Evolutionary conservation across 2,797 vertebrate species (phyloP), one percentile per base, ranked within the genome.

Genomic region (Sandelia bainsii): DNA sequence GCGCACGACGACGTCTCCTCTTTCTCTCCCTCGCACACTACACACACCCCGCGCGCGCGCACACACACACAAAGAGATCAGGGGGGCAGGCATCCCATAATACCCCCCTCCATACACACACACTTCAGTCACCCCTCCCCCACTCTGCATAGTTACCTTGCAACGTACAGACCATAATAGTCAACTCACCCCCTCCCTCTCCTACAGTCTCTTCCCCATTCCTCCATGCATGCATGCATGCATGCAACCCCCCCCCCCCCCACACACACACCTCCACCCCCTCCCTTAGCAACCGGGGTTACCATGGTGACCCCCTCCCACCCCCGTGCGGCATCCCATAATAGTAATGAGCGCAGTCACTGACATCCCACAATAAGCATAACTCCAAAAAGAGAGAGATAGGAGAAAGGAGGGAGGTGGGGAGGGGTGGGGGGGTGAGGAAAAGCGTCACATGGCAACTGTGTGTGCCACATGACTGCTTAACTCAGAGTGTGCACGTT

Each of bases 91-190:
- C 95, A 95, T 95, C 95, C 95, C 95, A 95, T 95, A 95, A 95
- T 95, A 95, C 87, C 85, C 86, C 89, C 91, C 90, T 87, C 71
- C 19, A 61, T 66, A 45, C 60, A 65, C 58, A 70, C 67, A 71
- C 53, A 87, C 87, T 88, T 83, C 81, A 82, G 75, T 91, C 86
- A 92, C 93, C 92, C 94, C 93, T 93, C 92, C 93, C 93, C 93
- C 93, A 94, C 94, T 93, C 94, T 93, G 93, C 95, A 94, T 94
- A 94, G 95, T 95, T 96, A 96, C 95, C 96, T 96, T 94, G 95
- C 95, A 95, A 96, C 95, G 94, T 95, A 95, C 96, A 96, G 95
- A 95, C 96, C 96, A 96, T 96, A 95, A 95, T 95, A 95, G 81
- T 93, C 93, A 91, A 84, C 89, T 84, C 90, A 81, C 88, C 89